Evolutionary conservation across 2,113 vertebrate genomes (phyloP), one percentile per base, ranked within the genome.

Genomic region (Lanius ludovicianus): DNA sequence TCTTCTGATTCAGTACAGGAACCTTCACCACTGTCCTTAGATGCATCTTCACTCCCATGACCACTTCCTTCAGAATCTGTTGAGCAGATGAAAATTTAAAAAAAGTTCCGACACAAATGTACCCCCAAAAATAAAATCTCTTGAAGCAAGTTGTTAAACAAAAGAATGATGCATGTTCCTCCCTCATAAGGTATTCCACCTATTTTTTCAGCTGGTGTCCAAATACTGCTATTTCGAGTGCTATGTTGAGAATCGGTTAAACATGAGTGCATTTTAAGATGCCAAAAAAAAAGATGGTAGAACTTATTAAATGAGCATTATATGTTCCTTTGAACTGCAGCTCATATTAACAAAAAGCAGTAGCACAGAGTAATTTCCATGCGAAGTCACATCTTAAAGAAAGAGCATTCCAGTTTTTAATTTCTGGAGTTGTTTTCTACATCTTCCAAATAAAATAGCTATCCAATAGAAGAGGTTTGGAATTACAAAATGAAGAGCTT

Each of bases 1-100:
- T 98, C 98, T 74, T 99, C 98, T 10, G 99, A 99, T 79, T 99
- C 99, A 94, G 98, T 99, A 96, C 99, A 98, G 76, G 99, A 99
- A 73, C 98, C 99, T 50, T 98, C 98, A 70, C 98, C 98, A 89
- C 99, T 99, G 92, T 98, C 99, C 97, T 99, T 99, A 92, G 99
- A 99, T 62, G 98, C 99, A 94, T 99, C 99, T 90, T 99, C 99
- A 80, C 99, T 99, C 92, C 99, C 99, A 78, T 98, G 99, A 89
- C 98, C 99, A 93, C 99, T 99, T 95, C 99, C 99, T 89, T 99
- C 99, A 96, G 99, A 99, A 97, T 99, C 99, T 99, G 97, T 95
- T 94, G 95, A 98, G 98, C 97, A 98, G 94, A 98, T 97, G 97
- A 98, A 97, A 98, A 98, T 98, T 97, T 97, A 97, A 97, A 98